Conservation (phyloP, 2,113 vertebrate species). For the Solea solea region DNA sequence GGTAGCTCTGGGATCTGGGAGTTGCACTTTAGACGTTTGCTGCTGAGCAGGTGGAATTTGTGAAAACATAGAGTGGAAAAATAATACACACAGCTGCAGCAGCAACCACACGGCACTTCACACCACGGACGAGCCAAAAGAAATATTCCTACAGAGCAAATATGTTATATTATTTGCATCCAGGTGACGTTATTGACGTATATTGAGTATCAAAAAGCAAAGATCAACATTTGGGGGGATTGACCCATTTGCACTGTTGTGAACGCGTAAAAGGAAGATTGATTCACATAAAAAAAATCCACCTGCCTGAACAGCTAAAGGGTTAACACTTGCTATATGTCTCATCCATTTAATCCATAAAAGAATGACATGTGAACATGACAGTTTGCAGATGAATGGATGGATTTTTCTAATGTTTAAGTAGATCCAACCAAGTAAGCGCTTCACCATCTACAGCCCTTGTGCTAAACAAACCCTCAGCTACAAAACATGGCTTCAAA, state of each 20-base stretch:
- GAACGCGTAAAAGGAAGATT: too few relatives aligned
- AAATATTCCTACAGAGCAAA: constrained; percentile 12
- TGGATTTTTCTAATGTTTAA: too few relatives aligned
- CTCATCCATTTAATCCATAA: neutral
- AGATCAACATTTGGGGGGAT: too few relatives aligned
- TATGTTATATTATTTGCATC: neutral
- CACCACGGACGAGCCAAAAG: constrained; percentile 31
- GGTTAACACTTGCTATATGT: neutral
- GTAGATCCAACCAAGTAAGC: too few relatives aligned
- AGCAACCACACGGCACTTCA: constrained; percentile 30
- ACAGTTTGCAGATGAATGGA: neutral
- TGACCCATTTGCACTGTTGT: too few relatives aligned
- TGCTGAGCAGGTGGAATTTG: constrained; percentile 34
- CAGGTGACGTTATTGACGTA: neutral
- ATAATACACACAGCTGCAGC: constrained; percentile 20
- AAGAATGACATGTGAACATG: neutral
- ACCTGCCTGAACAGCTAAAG: neutral
- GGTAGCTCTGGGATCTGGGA: neutral
- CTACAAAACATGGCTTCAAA: neutral
- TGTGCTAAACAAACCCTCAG: neutral
- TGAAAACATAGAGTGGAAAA: constrained; percentile 4
- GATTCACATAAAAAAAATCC: neutral
- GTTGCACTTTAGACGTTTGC: constrained; percentile 23
- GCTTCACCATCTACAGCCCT: neutral
- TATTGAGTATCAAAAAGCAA: too few relatives aligned